Evolutionary conservation across 2,113 vertebrate genomes (phyloP).

Genomic region (Cololabis saira): DNA sequence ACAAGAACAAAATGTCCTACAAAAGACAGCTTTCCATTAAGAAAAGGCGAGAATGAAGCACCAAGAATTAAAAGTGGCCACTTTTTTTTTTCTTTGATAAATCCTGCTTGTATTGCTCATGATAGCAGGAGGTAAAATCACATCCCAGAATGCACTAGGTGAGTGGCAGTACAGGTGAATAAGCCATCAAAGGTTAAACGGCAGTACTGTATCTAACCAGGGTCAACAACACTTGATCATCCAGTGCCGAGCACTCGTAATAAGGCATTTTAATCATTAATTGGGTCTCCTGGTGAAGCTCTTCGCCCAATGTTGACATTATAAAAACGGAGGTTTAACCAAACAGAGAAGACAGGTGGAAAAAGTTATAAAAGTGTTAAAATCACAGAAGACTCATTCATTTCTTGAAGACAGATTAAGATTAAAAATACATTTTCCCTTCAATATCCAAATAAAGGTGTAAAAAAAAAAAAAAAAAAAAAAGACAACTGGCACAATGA

Average conservation of each 20-base stretch:
- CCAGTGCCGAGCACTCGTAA: conserved; percentile 12
- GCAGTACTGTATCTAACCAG: conserved; percentile 30
- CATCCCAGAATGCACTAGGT: conserved; percentile 46
- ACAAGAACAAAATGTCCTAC: conserved; percentile 11
- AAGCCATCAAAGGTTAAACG: conserved; percentile 20
- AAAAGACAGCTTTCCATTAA: conserved; percentile 28
- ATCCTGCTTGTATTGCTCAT: not conserved
- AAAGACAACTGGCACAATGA: conserved; percentile 52
- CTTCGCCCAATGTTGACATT: not conserved
- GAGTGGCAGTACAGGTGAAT: conserved; percentile 21
- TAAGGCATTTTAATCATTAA: conserved; percentile 61
- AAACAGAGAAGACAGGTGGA: conserved; percentile 5
- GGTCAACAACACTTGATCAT: conserved; percentile 39
- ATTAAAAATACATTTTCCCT: conserved; percentile 74
- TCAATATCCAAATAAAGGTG: conserved; percentile 64
- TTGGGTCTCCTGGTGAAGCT: conserved; percentile 45
- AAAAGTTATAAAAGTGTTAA: conserved; percentile 13
- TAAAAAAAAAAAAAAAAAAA: conserved; percentile 42
- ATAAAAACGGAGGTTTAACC: not conserved
- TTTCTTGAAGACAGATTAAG: conserved; percentile 56
- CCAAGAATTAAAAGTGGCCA: conserved; percentile 30
- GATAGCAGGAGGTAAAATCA: conserved; percentile 3
- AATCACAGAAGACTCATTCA: conserved; percentile 16
- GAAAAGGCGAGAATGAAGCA: conserved; percentile 43
- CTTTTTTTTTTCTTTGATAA: not conserved